These are phyloP conservation scores for Passer domesticus DNA, from an alignment of 2,113 vertebrate species.

Conservation along the genomic window DNA sequence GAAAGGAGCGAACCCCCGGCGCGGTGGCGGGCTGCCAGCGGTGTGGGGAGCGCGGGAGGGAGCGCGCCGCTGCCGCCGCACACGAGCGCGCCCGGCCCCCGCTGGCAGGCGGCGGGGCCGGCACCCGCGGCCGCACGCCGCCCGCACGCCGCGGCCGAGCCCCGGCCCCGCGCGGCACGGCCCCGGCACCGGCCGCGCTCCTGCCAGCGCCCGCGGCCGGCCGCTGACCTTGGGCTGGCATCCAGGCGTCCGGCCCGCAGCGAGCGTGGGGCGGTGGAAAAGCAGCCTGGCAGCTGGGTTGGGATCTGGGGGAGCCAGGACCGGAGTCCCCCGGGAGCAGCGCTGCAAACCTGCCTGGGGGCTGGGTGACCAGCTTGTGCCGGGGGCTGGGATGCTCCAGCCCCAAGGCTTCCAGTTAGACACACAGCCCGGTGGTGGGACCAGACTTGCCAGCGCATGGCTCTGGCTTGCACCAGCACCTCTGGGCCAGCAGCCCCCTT, in stretches of 20 bases:
- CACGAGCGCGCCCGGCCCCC: constrained; percentile 83
- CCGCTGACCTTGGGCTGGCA: neutral
- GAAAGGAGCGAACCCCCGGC: constrained; percentile 92
- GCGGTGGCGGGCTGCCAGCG: constrained; percentile 90
- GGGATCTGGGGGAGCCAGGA: neutral
- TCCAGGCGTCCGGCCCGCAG: neutral
- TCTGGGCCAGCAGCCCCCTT: neutral
- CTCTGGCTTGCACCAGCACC: neutral
- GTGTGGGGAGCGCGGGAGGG: constrained; percentile 59
- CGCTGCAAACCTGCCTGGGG: neutral
- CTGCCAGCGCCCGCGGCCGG: neutral
- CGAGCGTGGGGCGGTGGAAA: neutral
- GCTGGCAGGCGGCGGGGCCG: constrained; percentile 29
- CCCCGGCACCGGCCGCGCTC: neutral
- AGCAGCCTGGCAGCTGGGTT: neutral
- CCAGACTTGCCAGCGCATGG: neutral
- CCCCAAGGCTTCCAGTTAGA: rapidly evolving
- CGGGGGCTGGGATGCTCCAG: rapidly evolving
- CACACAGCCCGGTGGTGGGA: rapidly evolving
- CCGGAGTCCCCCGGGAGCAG: no score
- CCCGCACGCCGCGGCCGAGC: neutral
- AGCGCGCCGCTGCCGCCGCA: constrained; percentile 80
- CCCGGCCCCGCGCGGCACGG: neutral
- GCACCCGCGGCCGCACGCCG: constrained; percentile 66
- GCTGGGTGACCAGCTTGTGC: rapidly evolving